phyloP scores from a whole-genome alignment of 2,113 vertebrate species.

The Danionella cerebrum region DNA sequence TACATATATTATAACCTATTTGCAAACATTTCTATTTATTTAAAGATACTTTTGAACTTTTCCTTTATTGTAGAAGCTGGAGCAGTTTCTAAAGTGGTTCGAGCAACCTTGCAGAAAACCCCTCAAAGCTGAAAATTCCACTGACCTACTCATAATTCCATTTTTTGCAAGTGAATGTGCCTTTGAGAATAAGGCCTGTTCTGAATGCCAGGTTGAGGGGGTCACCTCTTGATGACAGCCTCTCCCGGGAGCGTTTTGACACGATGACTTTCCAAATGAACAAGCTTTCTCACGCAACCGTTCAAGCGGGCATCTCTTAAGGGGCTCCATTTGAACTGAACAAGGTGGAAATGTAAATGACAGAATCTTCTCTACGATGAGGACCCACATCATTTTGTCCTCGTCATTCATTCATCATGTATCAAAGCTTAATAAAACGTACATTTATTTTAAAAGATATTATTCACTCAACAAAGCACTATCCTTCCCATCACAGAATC shows the following conservation, averaged over 20 bases:
- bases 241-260: not conserved
- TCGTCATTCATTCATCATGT: too few relatives aligned
- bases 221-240: not conserved
- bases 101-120: not conserved
- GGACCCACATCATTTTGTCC: too few relatives aligned
- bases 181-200: not conserved
- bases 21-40: too few relatives aligned
- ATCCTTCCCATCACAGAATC: too few relatives aligned
- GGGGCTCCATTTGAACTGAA: not conserved
- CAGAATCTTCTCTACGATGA: too few relatives aligned
- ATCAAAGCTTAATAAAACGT: too few relatives aligned
- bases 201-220: slow-evolving; percentile 9
- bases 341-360: not conserved
- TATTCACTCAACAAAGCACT: too few relatives aligned
- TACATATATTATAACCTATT: not conserved
- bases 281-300: not conserved
- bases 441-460: too few relatives aligned
- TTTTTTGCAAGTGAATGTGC: not conserved
- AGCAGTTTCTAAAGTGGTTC: not conserved
- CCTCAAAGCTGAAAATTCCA: not conserved
- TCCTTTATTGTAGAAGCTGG: not conserved
- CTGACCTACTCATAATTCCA: slow-evolving; percentile 22
- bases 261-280: slow-evolving; percentile 2
- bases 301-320: not conserved
- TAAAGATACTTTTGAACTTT: too few relatives aligned